phyloP scores from a whole-genome alignment of 2,797 vertebrate genomes.

The Xenops minutus region DNA sequence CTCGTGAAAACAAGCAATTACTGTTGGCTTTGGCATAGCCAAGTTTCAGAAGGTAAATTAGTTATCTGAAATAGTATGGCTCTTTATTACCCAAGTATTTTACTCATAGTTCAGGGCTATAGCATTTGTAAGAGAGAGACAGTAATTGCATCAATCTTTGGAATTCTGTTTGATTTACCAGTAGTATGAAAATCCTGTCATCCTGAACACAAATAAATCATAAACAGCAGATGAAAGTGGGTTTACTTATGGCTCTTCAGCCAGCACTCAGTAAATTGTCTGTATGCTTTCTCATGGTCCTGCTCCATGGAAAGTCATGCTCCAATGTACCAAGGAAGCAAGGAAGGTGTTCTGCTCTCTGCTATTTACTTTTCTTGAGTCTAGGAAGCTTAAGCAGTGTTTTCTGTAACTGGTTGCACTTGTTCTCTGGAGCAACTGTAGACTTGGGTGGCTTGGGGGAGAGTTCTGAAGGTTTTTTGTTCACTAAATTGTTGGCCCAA shows the following conservation, averaged over 20 bases:
- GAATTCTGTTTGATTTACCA: background rate
- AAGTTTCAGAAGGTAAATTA: background rate
- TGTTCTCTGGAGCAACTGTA: background rate
- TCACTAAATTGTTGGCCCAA: background rate
- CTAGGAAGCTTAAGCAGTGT: background rate
- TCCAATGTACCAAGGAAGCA: background rate
- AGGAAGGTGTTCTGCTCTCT: background rate
- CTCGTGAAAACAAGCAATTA: background rate
- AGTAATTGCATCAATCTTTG: background rate
- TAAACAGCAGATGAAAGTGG: background rate
- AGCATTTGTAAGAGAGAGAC: background rate
- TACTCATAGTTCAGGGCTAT: accelerated
- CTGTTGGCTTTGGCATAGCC: no score
- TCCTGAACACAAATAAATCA: background rate
- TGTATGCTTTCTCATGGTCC: accelerated
- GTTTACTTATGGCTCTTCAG: background rate
- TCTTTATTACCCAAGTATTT: background rate
- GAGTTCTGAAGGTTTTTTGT: background rate
- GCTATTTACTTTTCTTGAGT: background rate
- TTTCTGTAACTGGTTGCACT: background rate
- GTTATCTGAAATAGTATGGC: background rate
- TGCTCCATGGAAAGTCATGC: background rate
- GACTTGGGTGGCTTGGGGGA: background rate
- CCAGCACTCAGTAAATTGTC: background rate
- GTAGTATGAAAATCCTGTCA: background rate